phyloP scores from a whole-genome alignment of 2,797 vertebrate genomes.

The Paguma larvata region DNA sequence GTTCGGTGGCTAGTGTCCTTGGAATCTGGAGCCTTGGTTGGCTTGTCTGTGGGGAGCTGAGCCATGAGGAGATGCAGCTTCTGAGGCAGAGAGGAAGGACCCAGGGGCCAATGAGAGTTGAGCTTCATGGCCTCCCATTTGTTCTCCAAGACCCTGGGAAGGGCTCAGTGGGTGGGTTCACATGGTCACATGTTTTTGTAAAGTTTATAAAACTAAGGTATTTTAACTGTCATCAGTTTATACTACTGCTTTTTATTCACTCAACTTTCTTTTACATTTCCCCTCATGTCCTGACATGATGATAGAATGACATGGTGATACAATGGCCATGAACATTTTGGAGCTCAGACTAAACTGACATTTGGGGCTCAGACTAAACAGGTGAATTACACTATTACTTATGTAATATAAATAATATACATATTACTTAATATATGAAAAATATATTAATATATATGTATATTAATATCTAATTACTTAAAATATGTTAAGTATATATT shows the following conservation, averaged over 20 bases:
- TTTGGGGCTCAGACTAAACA: background rate
- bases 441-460: no score
- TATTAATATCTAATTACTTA: no score
- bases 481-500: no score
- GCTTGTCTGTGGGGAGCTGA: background rate
- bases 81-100: background rate
- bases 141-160: background rate
- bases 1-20: background rate
- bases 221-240: background rate
- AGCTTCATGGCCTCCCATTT: background rate
- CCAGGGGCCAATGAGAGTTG: background rate
- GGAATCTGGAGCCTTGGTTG: background rate
- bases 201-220: conserved; percentile 4
- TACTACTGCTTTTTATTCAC: background rate
- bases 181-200: background rate
- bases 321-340: background rate
- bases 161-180: background rate
- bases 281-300: background rate
- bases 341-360: background rate
- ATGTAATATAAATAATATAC: no score
- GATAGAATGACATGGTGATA: background rate
- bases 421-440: no score
- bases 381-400: background rate
- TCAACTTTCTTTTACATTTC: background rate
- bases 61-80: background rate